A percentile compares a stretch with the other conserved stretches of the same genome.
These are phyloP conservation scores for Phocoena sinus DNA, from an alignment of 2,113 vertebrate genomes.

Conservation along the genomic window DNA sequence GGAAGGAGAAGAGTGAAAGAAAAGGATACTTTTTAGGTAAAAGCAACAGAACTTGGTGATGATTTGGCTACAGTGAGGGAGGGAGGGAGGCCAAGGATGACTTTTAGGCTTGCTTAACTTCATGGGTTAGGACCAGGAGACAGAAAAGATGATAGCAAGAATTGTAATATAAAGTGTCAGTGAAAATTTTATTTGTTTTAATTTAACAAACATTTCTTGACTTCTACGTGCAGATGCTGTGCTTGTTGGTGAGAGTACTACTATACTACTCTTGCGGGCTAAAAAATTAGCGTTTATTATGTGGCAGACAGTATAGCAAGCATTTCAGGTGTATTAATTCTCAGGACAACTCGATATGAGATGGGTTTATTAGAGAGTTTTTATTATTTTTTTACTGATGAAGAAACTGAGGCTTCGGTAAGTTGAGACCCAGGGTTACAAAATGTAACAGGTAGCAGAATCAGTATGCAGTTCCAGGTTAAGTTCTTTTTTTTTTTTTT, in stretches of 20 bases:
- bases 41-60: neutral
- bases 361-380: neutral
- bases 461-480: neutral
- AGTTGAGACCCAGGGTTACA: neutral
- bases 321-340: neutral
- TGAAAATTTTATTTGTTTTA: neutral
- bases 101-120: neutral
- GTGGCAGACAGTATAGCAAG: neutral
- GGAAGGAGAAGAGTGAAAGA: neutral
- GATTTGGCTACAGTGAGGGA: neutral
- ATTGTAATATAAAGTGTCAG: neutral
- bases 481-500: neutral
- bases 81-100: neutral
- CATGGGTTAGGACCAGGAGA: neutral
- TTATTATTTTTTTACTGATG: neutral
- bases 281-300: neutral
- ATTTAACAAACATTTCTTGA: neutral
- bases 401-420: neutral
- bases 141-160: neutral
- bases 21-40: neutral
- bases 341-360: neutral
- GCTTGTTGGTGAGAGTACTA: neutral
- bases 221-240: neutral
- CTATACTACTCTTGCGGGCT: neutral
- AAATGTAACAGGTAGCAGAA: neutral